phyloP scores from a whole-genome alignment of 2,888 invertebrate species.

The Acanthococcus lagerstroemiae region DNA sequence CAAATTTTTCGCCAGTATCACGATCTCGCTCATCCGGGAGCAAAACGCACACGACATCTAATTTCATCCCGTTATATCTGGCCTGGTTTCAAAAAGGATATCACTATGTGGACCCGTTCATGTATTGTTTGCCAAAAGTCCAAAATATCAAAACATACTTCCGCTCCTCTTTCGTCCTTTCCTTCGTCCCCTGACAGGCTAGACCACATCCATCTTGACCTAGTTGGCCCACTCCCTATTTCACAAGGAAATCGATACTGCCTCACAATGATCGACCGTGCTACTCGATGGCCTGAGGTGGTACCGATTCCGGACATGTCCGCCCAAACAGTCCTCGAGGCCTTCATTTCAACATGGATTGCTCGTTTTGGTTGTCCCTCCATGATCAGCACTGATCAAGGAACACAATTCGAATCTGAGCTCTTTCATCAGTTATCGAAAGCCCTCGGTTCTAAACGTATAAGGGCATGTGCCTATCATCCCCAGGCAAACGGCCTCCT shows the following conservation, averaged over 20 bases:
- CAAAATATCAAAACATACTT: background rate
- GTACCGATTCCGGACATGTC: background rate
- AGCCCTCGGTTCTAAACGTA: constrained; percentile 34
- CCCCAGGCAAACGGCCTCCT: constrained; percentile 26
- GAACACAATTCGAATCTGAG: background rate
- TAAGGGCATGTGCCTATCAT: constrained; percentile 34
- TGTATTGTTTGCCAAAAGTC: background rate
- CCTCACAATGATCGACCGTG: background rate
- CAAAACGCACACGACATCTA: background rate
- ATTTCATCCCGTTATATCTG: background rate
- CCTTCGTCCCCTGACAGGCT: background rate
- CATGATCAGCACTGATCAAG: background rate
- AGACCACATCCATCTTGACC: background rate
- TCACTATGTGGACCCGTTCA: background rate
- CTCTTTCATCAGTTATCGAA: constrained; percentile 36
- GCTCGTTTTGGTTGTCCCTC: background rate
- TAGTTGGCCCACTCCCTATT: background rate
- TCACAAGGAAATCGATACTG: background rate
- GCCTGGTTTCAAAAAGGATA: background rate
- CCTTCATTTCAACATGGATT: background rate
- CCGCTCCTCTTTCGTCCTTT: background rate
- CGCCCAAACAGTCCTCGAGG: background rate
- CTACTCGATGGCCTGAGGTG: background rate
- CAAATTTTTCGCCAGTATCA: background rate
- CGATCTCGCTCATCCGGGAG: background rate